Conservation (phyloP, 2,797 vertebrate species). For the Acanthurus lineatus region DNA sequence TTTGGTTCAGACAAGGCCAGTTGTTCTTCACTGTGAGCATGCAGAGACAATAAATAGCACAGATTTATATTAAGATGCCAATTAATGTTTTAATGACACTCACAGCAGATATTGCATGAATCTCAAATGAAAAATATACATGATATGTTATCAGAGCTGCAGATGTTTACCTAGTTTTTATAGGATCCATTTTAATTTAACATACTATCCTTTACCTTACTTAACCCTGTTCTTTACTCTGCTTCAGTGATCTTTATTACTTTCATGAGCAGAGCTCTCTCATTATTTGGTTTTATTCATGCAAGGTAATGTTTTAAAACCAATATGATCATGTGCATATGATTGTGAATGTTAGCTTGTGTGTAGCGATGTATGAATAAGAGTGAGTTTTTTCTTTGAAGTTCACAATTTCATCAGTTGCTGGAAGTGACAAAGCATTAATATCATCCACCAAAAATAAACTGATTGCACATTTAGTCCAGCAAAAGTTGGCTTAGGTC, state of each 20-base stretch:
- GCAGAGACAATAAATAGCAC: constrained; percentile 11
- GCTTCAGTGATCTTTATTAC: constrained; percentile 13
- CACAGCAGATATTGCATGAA: not conserved
- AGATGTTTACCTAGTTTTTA: not conserved
- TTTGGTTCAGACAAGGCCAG: constrained; percentile 10
- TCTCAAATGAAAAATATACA: not conserved
- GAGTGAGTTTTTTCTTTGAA: not conserved
- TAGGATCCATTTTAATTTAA: not conserved
- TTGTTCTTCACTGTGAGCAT: constrained; percentile 22
- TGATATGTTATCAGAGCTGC: not conserved
- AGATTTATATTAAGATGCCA: not conserved
- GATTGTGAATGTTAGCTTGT: not conserved
- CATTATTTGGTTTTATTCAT: constrained; percentile 31
- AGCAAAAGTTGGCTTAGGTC: constrained; percentile 72
- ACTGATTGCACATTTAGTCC: constrained; percentile 46
- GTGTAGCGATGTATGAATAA: not conserved
- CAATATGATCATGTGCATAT: constrained; percentile 45
- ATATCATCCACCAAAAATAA: constrained; percentile 51
- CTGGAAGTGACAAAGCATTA: constrained; percentile 29
- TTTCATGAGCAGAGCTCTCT: not conserved
- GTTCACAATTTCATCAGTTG: constrained; percentile 11
- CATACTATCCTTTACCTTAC: not conserved
- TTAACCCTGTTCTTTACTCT: constrained; percentile 10
- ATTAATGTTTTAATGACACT: constrained; percentile 3
- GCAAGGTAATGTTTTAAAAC: constrained; percentile 30